Evolutionary conservation across 2,888 invertebrate genomes (phyloP).

Genomic region (Erebia aethiops): DNA sequence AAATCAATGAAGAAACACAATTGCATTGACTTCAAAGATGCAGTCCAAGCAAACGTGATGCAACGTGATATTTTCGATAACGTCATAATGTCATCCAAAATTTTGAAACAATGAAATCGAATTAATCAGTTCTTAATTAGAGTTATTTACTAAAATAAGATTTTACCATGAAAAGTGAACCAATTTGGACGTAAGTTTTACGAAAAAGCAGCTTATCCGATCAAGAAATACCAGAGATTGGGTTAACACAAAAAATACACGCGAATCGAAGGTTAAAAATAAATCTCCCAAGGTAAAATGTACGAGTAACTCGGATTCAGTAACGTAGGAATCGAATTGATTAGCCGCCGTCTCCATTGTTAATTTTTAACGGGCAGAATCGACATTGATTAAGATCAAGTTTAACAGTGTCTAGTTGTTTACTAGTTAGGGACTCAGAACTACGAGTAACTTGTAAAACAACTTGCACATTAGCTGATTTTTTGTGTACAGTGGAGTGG

Average conservation of each 20-base stretch:
- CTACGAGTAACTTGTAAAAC: no score
- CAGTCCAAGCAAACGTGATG: no score
- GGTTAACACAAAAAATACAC: constrained; percentile 14
- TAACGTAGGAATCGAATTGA: constrained; percentile 22
- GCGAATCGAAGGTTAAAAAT: constrained; percentile 15
- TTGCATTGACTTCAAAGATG: no score
- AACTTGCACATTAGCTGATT: no score
- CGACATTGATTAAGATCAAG: constrained; percentile 28
- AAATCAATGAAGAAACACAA: no score
- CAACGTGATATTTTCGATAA: no score
- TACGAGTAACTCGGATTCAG: constrained; percentile 12
- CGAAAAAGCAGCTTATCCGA: neutral
- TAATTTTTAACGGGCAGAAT: constrained; percentile 21
- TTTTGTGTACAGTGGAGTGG: no score
- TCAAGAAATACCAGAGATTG: constrained; percentile 5
- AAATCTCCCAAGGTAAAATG: constrained; percentile 22
- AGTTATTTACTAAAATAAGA: no score
- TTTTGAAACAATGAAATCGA: no score
- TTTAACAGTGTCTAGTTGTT: constrained; percentile 1
- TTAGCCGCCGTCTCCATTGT: constrained; percentile 22
- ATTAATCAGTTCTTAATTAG: no score
- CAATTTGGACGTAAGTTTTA: neutral
- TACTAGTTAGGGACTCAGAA: no score
- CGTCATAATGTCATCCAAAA: no score
- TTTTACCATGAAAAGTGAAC: neutral